These are phyloP conservation scores for Barypeithes pellucidus DNA, from an alignment of 2,888 invertebrate species.

Conservation along the genomic window DNA sequence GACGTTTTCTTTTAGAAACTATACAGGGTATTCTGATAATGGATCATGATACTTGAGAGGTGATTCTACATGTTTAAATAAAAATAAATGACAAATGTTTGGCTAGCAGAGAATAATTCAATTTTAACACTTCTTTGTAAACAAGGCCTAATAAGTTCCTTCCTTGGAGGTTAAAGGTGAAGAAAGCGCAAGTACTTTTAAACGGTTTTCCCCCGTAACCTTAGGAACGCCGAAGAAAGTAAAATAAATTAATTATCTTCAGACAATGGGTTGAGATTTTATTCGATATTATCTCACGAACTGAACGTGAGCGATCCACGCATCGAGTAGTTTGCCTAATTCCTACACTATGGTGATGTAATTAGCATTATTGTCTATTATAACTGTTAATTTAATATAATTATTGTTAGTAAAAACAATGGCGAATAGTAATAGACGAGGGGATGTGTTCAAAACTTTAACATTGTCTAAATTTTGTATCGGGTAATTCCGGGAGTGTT, in stretches of 20 bases:
- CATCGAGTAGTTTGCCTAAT: not conserved
- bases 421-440: not conserved
- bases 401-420: not conserved
- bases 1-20: too few relatives aligned
- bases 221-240: constrained; percentile 7
- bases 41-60: too few relatives aligned
- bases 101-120: too few relatives aligned
- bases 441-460: too few relatives aligned
- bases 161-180: not conserved
- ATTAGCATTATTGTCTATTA: not conserved
- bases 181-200: not conserved
- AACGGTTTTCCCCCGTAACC: not conserved
- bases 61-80: too few relatives aligned
- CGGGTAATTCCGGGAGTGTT: too few relatives aligned
- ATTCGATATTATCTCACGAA: not conserved
- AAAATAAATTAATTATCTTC: not conserved
- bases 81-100: too few relatives aligned
- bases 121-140: too few relatives aligned
- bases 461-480: too few relatives aligned
- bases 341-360: not conserved
- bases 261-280: constrained; percentile 3
- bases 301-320: not conserved
- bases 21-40: too few relatives aligned
- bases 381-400: not conserved
- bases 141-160: not conserved